Base-by-base conservation (phyloP, 2,113 vertebrate species). In the Etia nguti region DNA sequence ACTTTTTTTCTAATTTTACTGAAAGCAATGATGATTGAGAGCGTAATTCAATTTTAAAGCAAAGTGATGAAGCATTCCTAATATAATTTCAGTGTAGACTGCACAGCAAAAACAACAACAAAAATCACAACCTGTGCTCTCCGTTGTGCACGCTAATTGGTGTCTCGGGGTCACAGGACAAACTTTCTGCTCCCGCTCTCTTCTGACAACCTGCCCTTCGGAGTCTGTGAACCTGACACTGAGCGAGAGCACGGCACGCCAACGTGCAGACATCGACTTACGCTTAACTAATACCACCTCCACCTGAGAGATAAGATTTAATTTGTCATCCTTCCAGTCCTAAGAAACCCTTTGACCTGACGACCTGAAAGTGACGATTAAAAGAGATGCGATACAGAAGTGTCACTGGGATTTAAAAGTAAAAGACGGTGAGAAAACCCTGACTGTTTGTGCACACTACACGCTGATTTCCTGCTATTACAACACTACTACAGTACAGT, bases 141-240 rank as follows among this genome's bases (percentile, higher is more conserved):
- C 79, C 83, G n/a, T 18, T 29, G 84, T 54, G 24, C 16, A 16
- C 11, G 41, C 87, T 96, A 96, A 97, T 95, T 96, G 93, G 95
- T 93, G 95, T 94, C 96, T 36, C n/a, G n/a, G 95, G 95, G 93
- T 96, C 91, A 57, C 34, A 13, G 88, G 89, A 59, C 77, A 77
- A 93, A 90, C 86, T 91, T 90, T 82, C 86, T 56, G 4, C 50
- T 54, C 65, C 31, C 57, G 22, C 79, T 70, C 81, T 68, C 41
- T 2, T 41, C 87, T 70, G 80, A 82, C 86, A 79, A 81, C 80
- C 81, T 16, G 81, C 75, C 79, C 80, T 22, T 60, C 12, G 2
- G 46, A 50, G 50, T 31, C 62, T 52, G 41, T 52, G 82, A 81
- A 83, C 43, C 52, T 20, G 48, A 55, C 34, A 26, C 60, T 5